Evolutionary conservation across 2,888 invertebrate genomes (phyloP).

Genomic region (Eupithecia pulchellata): DNA sequence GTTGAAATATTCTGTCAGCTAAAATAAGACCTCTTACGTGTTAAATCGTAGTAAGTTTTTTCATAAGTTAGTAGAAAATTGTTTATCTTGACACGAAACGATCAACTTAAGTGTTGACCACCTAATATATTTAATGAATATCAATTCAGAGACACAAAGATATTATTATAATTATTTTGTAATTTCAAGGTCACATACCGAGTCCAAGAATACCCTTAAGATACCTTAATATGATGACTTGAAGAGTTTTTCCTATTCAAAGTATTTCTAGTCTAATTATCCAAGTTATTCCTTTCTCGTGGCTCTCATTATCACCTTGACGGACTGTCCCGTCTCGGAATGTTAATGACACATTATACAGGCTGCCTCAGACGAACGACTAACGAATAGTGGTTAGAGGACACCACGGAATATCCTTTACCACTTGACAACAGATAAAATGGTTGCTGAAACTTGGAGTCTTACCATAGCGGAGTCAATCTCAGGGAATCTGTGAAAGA

Average conservation of each 20-base stretch:
- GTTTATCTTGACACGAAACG: too few relatives aligned
- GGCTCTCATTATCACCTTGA: conserved; percentile 21
- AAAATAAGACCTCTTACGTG: too few relatives aligned
- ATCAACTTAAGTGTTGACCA: too few relatives aligned
- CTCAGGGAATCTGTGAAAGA: not conserved
- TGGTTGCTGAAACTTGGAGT: not conserved
- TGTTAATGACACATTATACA: conserved; percentile 4
- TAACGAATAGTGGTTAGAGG: not conserved
- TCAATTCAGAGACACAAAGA: too few relatives aligned
- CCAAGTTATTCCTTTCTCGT: conserved; percentile 9
- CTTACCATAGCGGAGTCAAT: not conserved
- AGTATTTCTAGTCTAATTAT: not conserved
- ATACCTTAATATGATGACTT: not conserved
- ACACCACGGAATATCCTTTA: not conserved
- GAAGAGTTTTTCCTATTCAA: not conserved
- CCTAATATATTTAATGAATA: too few relatives aligned
- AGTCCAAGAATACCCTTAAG: not conserved
- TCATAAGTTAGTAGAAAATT: too few relatives aligned
- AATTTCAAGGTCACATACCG: not conserved
- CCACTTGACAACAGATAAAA: not conserved
- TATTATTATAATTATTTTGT: too few relatives aligned
- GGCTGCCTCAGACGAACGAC: not conserved
- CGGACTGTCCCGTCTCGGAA: conserved; percentile 14
- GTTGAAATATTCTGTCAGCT: too few relatives aligned
- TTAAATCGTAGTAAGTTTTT: too few relatives aligned